Conservation (phyloP, 1,140 invertebrate species). For the Drosophila albomicans region DNA sequence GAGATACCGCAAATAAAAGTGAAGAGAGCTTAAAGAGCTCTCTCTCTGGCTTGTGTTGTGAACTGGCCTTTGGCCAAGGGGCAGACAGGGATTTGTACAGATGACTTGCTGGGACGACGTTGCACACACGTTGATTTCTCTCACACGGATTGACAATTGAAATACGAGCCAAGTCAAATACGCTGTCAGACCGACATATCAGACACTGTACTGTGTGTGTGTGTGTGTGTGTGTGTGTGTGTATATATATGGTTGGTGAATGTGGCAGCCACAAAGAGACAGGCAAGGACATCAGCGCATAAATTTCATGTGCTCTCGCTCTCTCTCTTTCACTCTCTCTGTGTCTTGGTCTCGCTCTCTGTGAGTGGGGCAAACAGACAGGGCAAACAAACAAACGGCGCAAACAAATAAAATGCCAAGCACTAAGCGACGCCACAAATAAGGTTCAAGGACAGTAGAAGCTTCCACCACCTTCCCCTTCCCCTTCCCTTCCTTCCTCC, state of each 20-base stretch:
- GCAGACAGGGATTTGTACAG: constrained; percentile 4
- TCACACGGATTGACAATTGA: constrained; percentile 54
- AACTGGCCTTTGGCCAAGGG: neutral
- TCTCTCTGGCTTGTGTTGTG: no score
- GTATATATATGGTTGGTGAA: constrained; percentile 1
- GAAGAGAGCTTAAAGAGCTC: neutral
- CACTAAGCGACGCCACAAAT: constrained; percentile 32
- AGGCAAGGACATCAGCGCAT: constrained; percentile 57
- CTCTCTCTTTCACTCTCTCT: neutral
- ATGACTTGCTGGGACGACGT: neutral
- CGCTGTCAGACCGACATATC: constrained; percentile 11
- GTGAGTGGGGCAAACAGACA: constrained; percentile 42
- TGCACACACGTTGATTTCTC: constrained; percentile 35
- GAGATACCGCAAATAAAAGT: neutral
- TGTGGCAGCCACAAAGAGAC: constrained; percentile 24
- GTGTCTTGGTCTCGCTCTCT: neutral
- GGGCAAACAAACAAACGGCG: constrained; percentile 49
- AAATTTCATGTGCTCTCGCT: constrained; percentile 49
- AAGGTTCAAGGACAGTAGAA: constrained; percentile 67
- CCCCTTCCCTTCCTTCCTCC: neutral
- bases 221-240: neutral
- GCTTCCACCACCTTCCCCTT: neutral
- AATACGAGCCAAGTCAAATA: constrained; percentile 55
- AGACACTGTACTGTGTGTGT: neutral
- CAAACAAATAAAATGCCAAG: constrained; percentile 70